A percentile compares a stretch with the other conserved stretches of the same genome.
Conservation (phyloP, 2,888 invertebrate species). For the Pasiphila rectangulata region DNA sequence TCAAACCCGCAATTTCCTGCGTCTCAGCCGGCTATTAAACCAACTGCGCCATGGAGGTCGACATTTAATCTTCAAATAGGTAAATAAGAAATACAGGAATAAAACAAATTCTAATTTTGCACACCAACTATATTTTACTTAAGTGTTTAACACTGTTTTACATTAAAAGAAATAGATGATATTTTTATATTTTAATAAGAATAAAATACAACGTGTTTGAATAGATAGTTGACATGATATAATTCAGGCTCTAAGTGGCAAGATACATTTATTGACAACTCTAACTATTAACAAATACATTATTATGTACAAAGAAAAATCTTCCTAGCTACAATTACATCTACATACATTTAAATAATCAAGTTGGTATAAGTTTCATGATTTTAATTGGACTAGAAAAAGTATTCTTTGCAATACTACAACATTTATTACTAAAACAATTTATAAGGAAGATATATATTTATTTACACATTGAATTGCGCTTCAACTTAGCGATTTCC, state of each 20-base stretch:
- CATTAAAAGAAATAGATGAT: constrained; percentile 11
- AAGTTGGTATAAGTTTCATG: constrained; percentile 3
- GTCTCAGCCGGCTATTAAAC: too few relatives aligned
- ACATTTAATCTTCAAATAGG: too few relatives aligned
- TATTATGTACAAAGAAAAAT: constrained; percentile 10
- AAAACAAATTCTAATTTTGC: constrained; percentile 27
- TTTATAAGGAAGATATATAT: constrained; percentile 12
- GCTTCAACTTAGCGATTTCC: constrained; percentile 10
- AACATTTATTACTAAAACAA: constrained; percentile 25
- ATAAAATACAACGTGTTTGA: constrained; percentile 17
- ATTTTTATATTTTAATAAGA: constrained; percentile 6
- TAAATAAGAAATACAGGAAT: too few relatives aligned
- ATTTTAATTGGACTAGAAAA: constrained; percentile 36
- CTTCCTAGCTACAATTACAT: constrained; percentile 4
- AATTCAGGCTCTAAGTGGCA: constrained; percentile 25
- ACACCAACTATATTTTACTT: constrained; percentile 40
- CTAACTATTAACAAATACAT: constrained; percentile 17
- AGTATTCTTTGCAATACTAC: constrained; percentile 23
- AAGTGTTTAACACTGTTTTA: constrained; percentile 40
- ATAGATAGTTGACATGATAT: constrained; percentile 14
- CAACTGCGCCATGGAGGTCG: too few relatives aligned
- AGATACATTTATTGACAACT: constrained; percentile 17
- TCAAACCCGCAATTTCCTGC: too few relatives aligned
- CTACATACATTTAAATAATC: constrained; percentile 9
- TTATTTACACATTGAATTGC: constrained; percentile 11